Conservation (phyloP, 2,113 vertebrate species). For the Albula goreensis region DNA sequence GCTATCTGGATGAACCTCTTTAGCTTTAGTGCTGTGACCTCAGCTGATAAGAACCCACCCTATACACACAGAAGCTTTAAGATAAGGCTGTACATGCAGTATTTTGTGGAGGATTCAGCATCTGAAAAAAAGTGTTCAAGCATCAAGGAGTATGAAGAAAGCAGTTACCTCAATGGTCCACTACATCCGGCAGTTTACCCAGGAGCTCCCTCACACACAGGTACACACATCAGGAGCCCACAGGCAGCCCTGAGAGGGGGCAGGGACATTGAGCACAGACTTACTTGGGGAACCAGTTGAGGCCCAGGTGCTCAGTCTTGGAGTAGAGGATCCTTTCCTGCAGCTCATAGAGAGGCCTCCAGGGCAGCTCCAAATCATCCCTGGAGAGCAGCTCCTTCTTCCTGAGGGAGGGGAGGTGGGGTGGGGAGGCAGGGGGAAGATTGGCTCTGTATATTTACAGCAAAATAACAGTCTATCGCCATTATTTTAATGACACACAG, state of each 20-base stretch:
- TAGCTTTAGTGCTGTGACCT: background rate
- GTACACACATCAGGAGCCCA: background rate
- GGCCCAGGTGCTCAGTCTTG: constrained; percentile 94
- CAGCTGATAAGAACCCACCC: background rate
- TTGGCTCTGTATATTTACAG: no score
- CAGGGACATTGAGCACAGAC: constrained; percentile 37
- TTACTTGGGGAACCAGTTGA: constrained; percentile 99
- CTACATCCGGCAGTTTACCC: background rate
- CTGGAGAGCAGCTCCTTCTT: constrained; percentile 94
- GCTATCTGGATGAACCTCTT: background rate
- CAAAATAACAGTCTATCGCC: no score
- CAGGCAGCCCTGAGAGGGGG: background rate
- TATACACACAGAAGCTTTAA: background rate
- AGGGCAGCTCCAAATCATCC: constrained; percentile 90
- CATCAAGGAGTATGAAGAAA: constrained; percentile 16
- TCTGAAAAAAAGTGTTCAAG: background rate
- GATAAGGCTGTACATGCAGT: background rate
- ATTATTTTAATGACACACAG: no score
- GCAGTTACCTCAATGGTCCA: constrained; percentile 15
- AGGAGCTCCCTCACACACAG: background rate
- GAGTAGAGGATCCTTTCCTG: constrained; percentile 93
- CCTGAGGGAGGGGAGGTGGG: constrained; percentile 64
- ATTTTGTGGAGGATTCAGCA: background rate
- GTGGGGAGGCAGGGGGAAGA: background rate
- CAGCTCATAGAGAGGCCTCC: constrained; percentile 92